Evolutionary conservation across 2,797 vertebrate species (phyloP).

Genomic region (Iguana delicatissima): DNA sequence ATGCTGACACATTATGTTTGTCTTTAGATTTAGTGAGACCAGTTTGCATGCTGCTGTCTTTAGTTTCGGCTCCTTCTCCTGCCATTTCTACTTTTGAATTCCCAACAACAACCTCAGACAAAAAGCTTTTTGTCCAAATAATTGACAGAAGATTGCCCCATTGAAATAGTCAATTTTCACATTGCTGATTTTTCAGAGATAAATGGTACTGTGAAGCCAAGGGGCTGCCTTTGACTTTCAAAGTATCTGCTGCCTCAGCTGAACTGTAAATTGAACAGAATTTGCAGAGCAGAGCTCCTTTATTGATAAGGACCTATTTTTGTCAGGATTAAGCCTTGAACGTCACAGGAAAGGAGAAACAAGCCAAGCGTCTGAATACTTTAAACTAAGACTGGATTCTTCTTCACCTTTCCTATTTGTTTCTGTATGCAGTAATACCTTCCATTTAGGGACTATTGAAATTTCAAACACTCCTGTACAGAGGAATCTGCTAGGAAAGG

Average conservation of each 20-base stretch:
- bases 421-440: neutral
- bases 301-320: constrained; percentile 9
- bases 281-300: neutral
- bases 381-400: neutral
- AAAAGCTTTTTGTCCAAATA: constrained; percentile 32
- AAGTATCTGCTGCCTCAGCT: constrained; percentile 13
- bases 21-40: neutral
- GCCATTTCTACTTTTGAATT: constrained; percentile 33
- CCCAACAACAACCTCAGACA: constrained; percentile 8
- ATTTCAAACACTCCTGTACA: neutral
- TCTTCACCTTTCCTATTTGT: neutral
- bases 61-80: neutral
- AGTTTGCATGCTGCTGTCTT: constrained; percentile 1
- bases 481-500: neutral
- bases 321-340: neutral
- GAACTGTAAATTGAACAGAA: neutral
- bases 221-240: constrained; percentile 31
- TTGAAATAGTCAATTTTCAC: neutral
- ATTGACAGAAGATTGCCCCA: constrained; percentile 20
- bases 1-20: neutral
- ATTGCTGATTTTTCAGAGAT: neutral
- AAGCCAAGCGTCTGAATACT: neutral
- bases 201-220: constrained; percentile 9
- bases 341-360: neutral
- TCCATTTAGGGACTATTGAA: neutral